Evolutionary conservation across 2,888 invertebrate genomes (phyloP).

Genomic region (Deroplatys truncata): DNA sequence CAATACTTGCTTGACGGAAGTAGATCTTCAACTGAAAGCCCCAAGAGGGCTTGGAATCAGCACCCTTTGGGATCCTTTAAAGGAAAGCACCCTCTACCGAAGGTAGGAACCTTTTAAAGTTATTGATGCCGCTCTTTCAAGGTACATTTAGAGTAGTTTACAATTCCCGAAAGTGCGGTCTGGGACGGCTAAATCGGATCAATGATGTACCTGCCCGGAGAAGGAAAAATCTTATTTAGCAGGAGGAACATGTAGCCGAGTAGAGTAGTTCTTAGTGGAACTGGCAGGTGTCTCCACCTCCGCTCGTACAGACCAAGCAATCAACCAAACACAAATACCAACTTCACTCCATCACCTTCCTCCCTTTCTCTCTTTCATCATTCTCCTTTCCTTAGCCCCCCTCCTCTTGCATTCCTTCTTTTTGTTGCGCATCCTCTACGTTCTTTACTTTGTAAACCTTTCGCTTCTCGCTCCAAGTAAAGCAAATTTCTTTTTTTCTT

Average conservation of each 20-base stretch:
- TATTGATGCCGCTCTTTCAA: background rate
- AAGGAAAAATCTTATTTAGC: background rate
- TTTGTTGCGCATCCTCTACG: background rate
- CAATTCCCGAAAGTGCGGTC: background rate
- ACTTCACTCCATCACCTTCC: background rate
- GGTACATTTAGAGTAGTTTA: background rate
- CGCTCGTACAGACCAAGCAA: background rate
- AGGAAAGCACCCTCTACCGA: background rate
- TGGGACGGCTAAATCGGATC: background rate
- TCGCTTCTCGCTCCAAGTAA: background rate
- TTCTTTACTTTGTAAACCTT: background rate
- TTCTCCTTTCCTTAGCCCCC: background rate
- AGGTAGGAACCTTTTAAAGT: background rate
- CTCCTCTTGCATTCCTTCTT: no score
- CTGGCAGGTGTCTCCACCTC: background rate
- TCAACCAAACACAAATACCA: background rate
- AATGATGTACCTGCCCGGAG: background rate
- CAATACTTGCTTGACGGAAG: no score
- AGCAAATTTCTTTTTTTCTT: background rate
- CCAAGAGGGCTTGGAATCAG: no score
- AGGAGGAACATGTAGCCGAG: background rate
- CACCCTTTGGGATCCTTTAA: no score
- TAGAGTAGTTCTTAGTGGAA: background rate
- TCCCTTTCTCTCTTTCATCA: no score
- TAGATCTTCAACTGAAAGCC: no score